phyloP scores from a whole-genome alignment of 1,140 invertebrate species.

The Drosophila ogumai region DNA sequence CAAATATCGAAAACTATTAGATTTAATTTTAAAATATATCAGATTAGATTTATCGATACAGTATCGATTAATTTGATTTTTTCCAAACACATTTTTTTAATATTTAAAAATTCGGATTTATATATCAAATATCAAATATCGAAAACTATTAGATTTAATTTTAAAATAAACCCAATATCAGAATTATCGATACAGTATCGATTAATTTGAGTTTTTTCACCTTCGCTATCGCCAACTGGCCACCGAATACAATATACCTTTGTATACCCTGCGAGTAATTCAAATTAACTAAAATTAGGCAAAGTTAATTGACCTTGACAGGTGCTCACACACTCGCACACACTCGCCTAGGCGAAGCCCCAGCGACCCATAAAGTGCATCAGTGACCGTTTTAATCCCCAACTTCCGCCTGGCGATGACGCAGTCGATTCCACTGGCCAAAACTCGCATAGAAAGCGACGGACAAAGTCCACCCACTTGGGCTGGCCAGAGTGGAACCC shows the following conservation, averaged over 20 bases:
- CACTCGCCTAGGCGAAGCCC: slow-evolving; percentile 5
- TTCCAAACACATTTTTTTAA: too few relatives aligned
- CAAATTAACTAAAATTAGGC: slow-evolving; percentile 67
- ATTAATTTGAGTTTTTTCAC: neutral
- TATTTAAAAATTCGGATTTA: too few relatives aligned
- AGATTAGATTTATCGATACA: too few relatives aligned
- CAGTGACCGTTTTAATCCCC: slow-evolving; percentile 64
- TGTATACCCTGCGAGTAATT: slow-evolving; percentile 23
- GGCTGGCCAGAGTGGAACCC: slow-evolving; percentile 1
- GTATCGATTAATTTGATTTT: too few relatives aligned
- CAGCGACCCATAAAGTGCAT: slow-evolving; percentile 73
- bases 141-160: too few relatives aligned
- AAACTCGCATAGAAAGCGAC: slow-evolving; percentile 14
- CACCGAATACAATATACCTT: slow-evolving; percentile 1
- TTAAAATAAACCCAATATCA: too few relatives aligned
- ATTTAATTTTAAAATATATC: too few relatives aligned
- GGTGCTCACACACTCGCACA: slow-evolving; percentile 29
- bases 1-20: too few relatives aligned
- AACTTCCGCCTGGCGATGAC: slow-evolving; percentile 62
- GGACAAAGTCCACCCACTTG: slow-evolving; percentile 48
- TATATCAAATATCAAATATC: too few relatives aligned
- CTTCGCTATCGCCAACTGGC: neutral
- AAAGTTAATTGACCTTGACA: slow-evolving; percentile 73
- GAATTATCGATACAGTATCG: neutral
- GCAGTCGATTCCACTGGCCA: slow-evolving; percentile 26